Evolutionary conservation across 2,888 invertebrate species (phyloP).

Genomic region (Onthophagus sagittarius): DNA sequence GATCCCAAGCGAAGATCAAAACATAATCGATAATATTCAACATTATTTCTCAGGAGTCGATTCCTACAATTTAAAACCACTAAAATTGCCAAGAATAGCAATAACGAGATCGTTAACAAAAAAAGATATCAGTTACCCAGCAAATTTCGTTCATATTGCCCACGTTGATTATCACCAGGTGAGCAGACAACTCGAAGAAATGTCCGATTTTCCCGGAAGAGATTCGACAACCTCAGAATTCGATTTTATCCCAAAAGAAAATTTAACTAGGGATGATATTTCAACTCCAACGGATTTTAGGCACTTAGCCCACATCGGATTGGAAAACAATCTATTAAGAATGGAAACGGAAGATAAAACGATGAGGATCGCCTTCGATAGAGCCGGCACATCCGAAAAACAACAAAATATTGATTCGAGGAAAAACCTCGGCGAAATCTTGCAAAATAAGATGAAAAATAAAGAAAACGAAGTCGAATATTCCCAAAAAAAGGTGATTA

Average conservation of each 20-base stretch:
- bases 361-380: neutral
- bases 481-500: neutral
- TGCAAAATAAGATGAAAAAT: neutral
- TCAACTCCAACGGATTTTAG: neutral
- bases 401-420: neutral
- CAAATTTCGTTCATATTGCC: neutral
- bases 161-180: neutral
- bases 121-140: neutral
- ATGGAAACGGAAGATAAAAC: neutral
- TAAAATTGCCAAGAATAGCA: neutral
- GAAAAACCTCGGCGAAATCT: neutral
- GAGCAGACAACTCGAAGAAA: neutral
- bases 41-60: neutral
- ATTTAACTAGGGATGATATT: neutral
- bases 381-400: neutral
- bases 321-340: neutral
- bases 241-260: neutral
- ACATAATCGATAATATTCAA: neutral
- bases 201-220: neutral
- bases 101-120: neutral
- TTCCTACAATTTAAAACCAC: neutral
- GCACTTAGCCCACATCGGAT: neutral
- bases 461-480: neutral
- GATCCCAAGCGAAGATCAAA: neutral
- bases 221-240: neutral